A percentile compares a stretch with the other conserved stretches of the same genome.
Evolutionary conservation across 2,888 invertebrate species (phyloP).

Genomic region (Meteorus colon): DNA sequence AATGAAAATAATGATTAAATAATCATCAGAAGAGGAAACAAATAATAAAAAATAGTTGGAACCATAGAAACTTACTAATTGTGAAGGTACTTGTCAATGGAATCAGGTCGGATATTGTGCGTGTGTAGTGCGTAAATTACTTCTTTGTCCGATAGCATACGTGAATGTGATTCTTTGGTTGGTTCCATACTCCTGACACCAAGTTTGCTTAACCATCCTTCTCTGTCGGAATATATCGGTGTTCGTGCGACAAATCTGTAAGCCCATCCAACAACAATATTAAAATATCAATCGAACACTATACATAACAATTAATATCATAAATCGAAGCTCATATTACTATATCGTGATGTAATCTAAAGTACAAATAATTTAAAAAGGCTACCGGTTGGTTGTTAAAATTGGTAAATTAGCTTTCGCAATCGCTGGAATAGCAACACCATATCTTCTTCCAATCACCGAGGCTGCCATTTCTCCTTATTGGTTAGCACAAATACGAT

Average conservation of each 20-base stretch:
- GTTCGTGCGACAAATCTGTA: conserved; percentile 69
- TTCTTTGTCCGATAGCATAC: conserved; percentile 97
- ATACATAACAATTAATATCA: neutral
- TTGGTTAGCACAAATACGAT: neutral
- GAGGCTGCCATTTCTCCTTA: conserved; percentile 28
- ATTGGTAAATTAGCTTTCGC: conserved; percentile 61
- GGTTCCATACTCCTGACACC: conserved; percentile 94
- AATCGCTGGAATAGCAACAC: conserved; percentile 58
- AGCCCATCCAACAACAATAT: neutral
- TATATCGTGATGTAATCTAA: neutral
- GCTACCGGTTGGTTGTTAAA: conserved; percentile 59
- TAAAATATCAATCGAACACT: conserved; percentile 14
- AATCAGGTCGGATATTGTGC: conserved; percentile 94
- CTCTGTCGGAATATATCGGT: conserved; percentile 71
- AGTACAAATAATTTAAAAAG: conserved; percentile 1
- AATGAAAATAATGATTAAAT: neutral
- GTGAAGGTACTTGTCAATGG: conserved; percentile 87
- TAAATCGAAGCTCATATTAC: neutral
- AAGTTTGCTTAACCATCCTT: conserved; percentile 92
- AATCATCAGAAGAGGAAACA: neutral
- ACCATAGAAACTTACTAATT: conserved; percentile 85
- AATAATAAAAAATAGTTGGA: neutral
- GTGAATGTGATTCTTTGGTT: conserved; percentile 96
- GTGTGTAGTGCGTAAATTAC: conserved; percentile 96
- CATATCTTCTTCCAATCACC: conserved; percentile 19